Conservation (phyloP, 2,797 vertebrate genomes). For the Diglossa cyanea region DNA sequence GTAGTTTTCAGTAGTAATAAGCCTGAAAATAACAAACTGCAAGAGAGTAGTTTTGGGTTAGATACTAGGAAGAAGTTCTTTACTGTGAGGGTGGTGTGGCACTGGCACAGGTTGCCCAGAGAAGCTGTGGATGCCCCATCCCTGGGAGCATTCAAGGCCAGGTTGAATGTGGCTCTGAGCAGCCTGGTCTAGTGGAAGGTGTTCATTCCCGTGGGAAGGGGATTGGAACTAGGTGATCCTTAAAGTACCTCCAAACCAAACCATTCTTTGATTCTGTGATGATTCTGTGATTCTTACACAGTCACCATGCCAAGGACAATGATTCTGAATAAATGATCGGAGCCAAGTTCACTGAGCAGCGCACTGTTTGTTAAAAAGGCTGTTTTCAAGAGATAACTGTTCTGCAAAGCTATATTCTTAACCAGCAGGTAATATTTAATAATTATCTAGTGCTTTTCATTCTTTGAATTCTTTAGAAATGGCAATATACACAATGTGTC, state of each 20-base stretch:
- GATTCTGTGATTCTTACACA: neutral
- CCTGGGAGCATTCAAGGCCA: neutral
- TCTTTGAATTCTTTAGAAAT: neutral
- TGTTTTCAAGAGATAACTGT: neutral
- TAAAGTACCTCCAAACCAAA: neutral
- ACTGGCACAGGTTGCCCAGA: neutral
- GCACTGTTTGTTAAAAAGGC: neutral
- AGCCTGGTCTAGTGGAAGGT: neutral
- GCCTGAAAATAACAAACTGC: neutral
- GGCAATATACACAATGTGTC: neutral
- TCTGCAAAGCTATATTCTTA: accelerated
- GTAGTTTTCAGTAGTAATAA: neutral
- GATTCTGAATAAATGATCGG: neutral
- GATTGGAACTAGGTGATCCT: neutral
- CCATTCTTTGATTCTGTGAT: neutral
- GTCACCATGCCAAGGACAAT: neutral
- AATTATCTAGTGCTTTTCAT: neutral
- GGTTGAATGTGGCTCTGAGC: neutral
- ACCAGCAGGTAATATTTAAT: neutral
- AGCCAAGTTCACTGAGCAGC: neutral
- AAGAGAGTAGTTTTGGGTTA: neutral
- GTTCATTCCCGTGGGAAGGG: neutral
- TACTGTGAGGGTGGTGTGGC: neutral
- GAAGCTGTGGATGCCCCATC: neutral
- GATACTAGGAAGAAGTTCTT: neutral